Percentiles rank a stretch among this genome's conserved stretches.
phyloP scores from a whole-genome alignment of 2,888 invertebrate genomes.

The Branchinecta sandiegonensis region DNA sequence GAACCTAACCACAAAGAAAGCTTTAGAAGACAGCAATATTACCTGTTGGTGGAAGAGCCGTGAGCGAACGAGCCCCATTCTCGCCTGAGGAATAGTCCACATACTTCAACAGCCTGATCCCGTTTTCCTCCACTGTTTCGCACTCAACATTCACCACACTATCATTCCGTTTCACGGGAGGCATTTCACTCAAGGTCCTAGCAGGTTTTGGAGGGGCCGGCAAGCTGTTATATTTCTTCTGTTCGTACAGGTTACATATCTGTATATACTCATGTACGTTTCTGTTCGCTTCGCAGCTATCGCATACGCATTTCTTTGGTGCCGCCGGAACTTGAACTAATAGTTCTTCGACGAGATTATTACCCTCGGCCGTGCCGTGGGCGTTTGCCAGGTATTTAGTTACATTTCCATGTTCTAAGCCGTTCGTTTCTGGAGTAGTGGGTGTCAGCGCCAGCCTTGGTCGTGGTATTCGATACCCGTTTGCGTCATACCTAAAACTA shows the following conservation, averaged over 20 bases:
- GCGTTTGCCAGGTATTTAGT: constrained; percentile 12
- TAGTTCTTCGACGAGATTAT: constrained; percentile 5
- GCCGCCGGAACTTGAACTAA: constrained; percentile 10
- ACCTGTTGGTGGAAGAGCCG: no score
- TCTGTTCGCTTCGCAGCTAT: constrained; percentile 9
- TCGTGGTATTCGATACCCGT: constrained; percentile 7
- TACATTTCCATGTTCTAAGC: background rate
- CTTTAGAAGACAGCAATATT: no score
- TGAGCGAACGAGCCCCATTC: no score
- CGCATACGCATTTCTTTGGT: constrained; percentile 3
- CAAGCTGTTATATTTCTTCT: constrained; percentile 6
- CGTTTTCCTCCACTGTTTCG: constrained; percentile 12
- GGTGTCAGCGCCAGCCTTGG: background rate
- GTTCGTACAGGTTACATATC: background rate
- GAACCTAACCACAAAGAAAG: no score
- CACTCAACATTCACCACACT: constrained; percentile 10
- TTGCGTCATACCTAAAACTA: background rate
- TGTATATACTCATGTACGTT: constrained; percentile 6
- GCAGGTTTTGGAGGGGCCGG: constrained; percentile 14
- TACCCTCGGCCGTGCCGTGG: background rate
- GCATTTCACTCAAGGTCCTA: constrained; percentile 8
- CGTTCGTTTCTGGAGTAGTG: background rate
- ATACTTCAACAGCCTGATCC: background rate
- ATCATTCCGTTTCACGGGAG: background rate
- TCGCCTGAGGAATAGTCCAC: background rate